phyloP scores from a whole-genome alignment of 2,888 invertebrate genomes.

The Drosophila barbarae region DNA sequence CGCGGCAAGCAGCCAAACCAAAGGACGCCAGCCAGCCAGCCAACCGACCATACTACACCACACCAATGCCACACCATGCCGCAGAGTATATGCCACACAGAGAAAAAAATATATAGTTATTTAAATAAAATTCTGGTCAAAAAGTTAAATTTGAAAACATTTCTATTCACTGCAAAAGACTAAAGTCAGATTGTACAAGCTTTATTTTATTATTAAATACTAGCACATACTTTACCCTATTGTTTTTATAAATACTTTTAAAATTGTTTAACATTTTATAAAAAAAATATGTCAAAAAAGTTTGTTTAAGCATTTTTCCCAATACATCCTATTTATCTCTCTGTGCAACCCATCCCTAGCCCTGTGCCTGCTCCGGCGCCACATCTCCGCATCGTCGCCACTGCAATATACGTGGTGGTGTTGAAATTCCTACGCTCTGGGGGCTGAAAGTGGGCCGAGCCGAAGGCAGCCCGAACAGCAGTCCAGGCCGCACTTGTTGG shows the following conservation, averaged over 20 bases:
- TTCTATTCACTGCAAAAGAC: too few species aligned
- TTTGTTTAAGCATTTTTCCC: too few species aligned
- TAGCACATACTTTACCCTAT: too few species aligned
- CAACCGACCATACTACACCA: background rate
- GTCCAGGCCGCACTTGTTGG: conserved; percentile 76
- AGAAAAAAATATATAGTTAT: background rate
- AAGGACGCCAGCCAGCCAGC: conserved; percentile 31
- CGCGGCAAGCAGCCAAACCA: conserved; percentile 10
- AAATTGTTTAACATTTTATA: too few species aligned
- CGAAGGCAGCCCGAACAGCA: conserved; percentile 14
- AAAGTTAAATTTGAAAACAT: too few species aligned
- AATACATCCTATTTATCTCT: too few species aligned
- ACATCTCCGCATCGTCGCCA: conserved; percentile 5
- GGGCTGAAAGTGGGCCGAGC: conserved; percentile 42
- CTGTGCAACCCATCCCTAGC: background rate
- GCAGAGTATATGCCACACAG: background rate
- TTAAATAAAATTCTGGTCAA: too few species aligned
- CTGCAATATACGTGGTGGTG: conserved; percentile 34
- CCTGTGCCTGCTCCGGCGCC: background rate
- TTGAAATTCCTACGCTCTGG: conserved; percentile 51
- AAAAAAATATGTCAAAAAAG: too few species aligned
- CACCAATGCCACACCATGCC: background rate
- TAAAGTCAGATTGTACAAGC: too few species aligned
- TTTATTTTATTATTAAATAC: too few species aligned
- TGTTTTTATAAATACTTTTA: too few species aligned